Percentiles rank a stretch among this genome's conserved stretches.
phyloP scores from a whole-genome alignment of 2,797 vertebrate genomes.

The Hemitrygon akajei region DNA sequence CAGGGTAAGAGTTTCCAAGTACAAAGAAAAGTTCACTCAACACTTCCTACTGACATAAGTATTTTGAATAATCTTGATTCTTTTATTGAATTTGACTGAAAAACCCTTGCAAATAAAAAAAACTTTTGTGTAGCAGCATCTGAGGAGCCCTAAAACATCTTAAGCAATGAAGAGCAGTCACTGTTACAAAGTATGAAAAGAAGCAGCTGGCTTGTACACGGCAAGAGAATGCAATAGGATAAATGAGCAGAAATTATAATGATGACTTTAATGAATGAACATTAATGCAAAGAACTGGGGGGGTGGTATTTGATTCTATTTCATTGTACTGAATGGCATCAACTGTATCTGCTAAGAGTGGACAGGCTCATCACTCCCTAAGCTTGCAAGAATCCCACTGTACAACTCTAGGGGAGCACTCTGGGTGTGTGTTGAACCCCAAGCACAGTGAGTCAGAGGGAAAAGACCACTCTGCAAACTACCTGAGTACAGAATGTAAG shows the following conservation, averaged over 20 bases:
- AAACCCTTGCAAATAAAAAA: neutral
- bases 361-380: neutral
- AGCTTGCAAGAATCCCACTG: neutral
- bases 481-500: neutral
- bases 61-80: neutral
- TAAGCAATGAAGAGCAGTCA: neutral
- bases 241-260: neutral
- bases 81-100: neutral
- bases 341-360: neutral
- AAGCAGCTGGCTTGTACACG: neutral
- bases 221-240: neutral
- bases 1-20: neutral
- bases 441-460: neutral
- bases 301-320: too few relatives aligned
- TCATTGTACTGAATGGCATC: neutral
- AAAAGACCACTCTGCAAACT: neutral
- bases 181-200: neutral
- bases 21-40: neutral
- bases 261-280: neutral
- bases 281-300: neutral
- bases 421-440: neutral
- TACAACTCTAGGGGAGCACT: neutral
- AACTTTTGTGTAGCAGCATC: neutral
- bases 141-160: neutral
- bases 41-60: neutral